Conservation (phyloP, 2,113 vertebrate genomes). For the Caranx ignobilis region DNA sequence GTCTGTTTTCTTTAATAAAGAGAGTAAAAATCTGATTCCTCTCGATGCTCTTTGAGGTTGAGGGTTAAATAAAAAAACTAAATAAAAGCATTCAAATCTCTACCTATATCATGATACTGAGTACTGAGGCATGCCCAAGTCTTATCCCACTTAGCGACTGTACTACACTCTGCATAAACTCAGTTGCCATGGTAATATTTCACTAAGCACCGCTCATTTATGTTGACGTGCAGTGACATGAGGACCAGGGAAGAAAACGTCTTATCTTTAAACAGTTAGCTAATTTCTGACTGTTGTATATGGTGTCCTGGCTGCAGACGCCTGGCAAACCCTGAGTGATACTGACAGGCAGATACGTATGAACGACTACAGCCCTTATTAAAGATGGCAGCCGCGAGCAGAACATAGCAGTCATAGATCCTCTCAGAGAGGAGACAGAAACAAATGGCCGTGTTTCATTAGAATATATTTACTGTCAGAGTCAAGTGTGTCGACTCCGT, state of each 20-base stretch:
- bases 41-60: not conserved
- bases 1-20: not conserved
- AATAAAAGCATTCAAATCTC: slow-evolving; percentile 2
- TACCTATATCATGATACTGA: not conserved
- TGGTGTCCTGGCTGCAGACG: not conserved
- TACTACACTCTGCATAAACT: slow-evolving; percentile 21
- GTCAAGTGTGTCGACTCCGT: not conserved
- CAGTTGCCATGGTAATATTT: slow-evolving; percentile 46
- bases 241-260: not conserved
- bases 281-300: slow-evolving; percentile 15
- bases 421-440: slow-evolving; percentile 22
- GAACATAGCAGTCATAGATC: slow-evolving; percentile 25
- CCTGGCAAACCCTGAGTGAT: slow-evolving; percentile 10
- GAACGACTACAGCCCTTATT: slow-evolving; percentile 43
- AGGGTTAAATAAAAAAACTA: slow-evolving; percentile 9
- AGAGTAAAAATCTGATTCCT: not conserved
- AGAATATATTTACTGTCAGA: slow-evolving; percentile 1
- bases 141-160: not conserved
- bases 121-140: not conserved
- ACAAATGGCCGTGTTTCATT: slow-evolving; percentile 18
- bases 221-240: slow-evolving; percentile 20
- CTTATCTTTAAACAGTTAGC: slow-evolving; percentile 14
- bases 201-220: slow-evolving; percentile 13
- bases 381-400: slow-evolving; percentile 52
- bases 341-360: slow-evolving; percentile 39